Percentiles rank a stretch among this genome's conserved stretches.
Evolutionary conservation across 2,888 invertebrate species (phyloP).

Genomic region (Philereme transversata): DNA sequence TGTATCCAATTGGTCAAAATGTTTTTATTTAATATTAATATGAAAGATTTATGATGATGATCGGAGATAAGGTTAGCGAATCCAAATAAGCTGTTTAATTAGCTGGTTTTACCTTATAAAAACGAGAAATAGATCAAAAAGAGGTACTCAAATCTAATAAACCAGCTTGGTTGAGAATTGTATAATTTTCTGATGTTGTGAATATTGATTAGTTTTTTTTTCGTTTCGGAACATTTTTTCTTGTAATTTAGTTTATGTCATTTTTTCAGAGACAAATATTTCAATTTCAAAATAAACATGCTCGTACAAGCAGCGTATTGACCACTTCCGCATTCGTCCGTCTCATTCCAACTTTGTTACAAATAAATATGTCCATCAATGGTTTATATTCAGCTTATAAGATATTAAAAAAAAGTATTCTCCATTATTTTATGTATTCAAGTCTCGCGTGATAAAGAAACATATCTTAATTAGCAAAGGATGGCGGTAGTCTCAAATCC

Average conservation of each 20-base stretch:
- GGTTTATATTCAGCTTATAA: too few relatives aligned
- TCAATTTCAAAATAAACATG: too few relatives aligned
- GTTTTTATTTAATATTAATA: background rate
- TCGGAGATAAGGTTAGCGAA: background rate
- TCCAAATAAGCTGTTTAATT: background rate
- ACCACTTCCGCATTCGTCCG: constrained; percentile 12
- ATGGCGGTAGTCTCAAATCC: too few relatives aligned
- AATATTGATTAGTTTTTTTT: constrained; percentile 5
- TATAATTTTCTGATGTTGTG: constrained; percentile 1
- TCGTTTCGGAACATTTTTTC: background rate
- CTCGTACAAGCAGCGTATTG: too few relatives aligned
- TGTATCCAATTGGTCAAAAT: background rate
- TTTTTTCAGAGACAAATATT: too few relatives aligned
- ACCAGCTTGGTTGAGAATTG: constrained; percentile 16
- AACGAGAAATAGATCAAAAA: constrained; percentile 9
- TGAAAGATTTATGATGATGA: background rate
- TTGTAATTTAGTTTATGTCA: background rate
- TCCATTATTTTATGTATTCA: too few relatives aligned
- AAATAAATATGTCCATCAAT: background rate
- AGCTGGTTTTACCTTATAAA: background rate
- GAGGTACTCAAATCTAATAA: background rate
- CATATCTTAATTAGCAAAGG: too few relatives aligned
- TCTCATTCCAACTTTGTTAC: background rate
- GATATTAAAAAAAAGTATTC: too few relatives aligned
- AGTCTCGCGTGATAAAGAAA: too few relatives aligned